Evolutionary conservation across 1,140 invertebrate genomes (phyloP).

Genomic region (Saccostrea glomerata): DNA sequence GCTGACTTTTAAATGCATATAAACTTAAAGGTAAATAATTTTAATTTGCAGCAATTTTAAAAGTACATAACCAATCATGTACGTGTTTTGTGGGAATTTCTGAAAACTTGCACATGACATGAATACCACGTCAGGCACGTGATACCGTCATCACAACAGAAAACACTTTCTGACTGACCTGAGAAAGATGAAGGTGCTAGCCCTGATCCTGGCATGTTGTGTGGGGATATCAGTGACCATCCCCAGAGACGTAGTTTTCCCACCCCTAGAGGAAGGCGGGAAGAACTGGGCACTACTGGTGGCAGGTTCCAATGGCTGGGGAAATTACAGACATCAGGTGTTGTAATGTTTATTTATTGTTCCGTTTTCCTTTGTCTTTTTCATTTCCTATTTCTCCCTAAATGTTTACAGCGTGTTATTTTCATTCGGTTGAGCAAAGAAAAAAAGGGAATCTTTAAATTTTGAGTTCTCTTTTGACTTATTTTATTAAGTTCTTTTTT

Average conservation of each 20-base stretch:
- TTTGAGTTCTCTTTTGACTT: too few relatives aligned
- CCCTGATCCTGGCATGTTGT: neutral
- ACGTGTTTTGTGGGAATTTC: neutral
- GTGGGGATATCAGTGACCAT: constrained; percentile 4
- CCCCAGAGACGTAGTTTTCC: constrained; percentile 47
- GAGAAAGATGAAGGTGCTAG: neutral
- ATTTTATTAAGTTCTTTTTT: too few relatives aligned
- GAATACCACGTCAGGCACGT: neutral
- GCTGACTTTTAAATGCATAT: too few relatives aligned
- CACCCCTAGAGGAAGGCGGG: constrained; percentile 56
- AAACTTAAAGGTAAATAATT: too few relatives aligned
- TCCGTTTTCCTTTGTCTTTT: neutral
- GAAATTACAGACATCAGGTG: constrained; percentile 85
- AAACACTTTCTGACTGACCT: neutral
- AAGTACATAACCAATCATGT: neutral
- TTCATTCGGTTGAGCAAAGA: too few relatives aligned
- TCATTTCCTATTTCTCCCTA: too few relatives aligned
- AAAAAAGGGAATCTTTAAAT: too few relatives aligned
- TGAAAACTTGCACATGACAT: neutral
- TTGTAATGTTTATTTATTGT: neutral
- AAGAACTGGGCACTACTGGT: constrained; percentile 83
- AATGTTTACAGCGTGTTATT: too few relatives aligned
- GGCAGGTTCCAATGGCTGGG: constrained; percentile 82
- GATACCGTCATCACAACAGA: neutral
- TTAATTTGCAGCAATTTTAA: too few relatives aligned